These are phyloP conservation scores for Tragopan temminckii DNA, from an alignment of 2,797 vertebrate species.

Conservation along the genomic window DNA sequence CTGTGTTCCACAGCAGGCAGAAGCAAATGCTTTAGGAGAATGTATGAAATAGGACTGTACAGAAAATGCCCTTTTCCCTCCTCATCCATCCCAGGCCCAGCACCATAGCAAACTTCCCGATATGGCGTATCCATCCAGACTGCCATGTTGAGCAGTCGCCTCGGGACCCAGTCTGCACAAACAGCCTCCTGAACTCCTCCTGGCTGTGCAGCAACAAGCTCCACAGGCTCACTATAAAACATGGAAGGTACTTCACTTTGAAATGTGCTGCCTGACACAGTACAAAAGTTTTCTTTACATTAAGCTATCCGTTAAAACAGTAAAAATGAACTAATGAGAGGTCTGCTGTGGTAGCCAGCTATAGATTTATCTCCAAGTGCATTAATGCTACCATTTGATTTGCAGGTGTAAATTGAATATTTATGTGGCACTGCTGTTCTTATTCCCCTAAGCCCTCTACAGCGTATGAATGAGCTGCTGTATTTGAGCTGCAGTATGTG, in stretches of 20 bases:
- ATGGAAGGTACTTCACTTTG: neutral
- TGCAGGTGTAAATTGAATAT: conserved; percentile 32
- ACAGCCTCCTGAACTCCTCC: neutral
- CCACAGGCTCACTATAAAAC: neutral
- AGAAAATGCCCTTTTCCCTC: neutral
- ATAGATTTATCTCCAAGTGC: neutral
- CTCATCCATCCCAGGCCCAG: neutral
- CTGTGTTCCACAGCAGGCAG: neutral
- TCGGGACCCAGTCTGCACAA: neutral
- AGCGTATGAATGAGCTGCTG: conserved; percentile 12
- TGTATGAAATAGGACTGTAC: neutral
- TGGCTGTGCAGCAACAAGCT: neutral
- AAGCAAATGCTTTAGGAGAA: neutral
- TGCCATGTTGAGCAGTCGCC: rapidly evolving
- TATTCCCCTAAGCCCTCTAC: neutral
- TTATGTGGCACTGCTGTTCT: conserved; percentile 26
- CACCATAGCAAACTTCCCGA: neutral
- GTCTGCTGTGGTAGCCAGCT: neutral
- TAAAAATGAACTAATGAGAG: conserved; percentile 16
- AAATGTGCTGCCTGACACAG: neutral
- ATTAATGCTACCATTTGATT: conserved; percentile 34
- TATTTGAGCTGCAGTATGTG: conserved; percentile 27
- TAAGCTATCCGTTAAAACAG: neutral
- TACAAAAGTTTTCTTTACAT: neutral
- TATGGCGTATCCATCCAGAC: neutral